Evolutionary conservation across 2,113 vertebrate species (phyloP).

Genomic region (Panurus biarmicus): DNA sequence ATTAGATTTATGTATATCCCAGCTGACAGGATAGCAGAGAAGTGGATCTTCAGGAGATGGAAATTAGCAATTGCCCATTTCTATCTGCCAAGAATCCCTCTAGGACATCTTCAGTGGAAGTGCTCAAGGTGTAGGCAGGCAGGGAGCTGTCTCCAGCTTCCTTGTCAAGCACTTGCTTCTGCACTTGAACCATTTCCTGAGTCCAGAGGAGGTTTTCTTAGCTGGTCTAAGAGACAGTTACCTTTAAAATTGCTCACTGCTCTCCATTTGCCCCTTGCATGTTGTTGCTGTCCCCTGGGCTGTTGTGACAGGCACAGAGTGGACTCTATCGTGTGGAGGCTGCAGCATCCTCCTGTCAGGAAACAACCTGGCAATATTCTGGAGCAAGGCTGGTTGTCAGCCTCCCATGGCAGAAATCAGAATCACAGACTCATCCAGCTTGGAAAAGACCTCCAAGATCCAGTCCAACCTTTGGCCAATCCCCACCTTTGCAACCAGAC

Average conservation of each 20-base stretch:
- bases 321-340: background rate
- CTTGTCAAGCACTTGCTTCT: background rate
- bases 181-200: background rate
- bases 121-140: background rate
- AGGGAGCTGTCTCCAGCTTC: background rate
- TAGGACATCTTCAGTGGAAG: background rate
- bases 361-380: background rate
- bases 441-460: background rate
- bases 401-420: background rate
- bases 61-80: background rate
- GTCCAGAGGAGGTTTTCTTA: background rate
- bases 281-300: background rate
- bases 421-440: background rate
- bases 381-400: background rate
- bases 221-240: background rate
- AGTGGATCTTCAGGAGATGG: background rate
- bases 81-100: background rate
- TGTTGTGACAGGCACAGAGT: background rate
- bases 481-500: background rate
- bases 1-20: background rate
- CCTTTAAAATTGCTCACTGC: background rate
- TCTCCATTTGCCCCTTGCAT: accelerated
- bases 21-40: background rate
- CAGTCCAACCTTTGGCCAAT: background rate
- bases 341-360: background rate